Percentiles rank a stretch among this genome's conserved stretches.
These are phyloP conservation scores for Poicephalus gulielmi DNA, from an alignment of 2,113 vertebrate genomes.

Conservation along the genomic window DNA sequence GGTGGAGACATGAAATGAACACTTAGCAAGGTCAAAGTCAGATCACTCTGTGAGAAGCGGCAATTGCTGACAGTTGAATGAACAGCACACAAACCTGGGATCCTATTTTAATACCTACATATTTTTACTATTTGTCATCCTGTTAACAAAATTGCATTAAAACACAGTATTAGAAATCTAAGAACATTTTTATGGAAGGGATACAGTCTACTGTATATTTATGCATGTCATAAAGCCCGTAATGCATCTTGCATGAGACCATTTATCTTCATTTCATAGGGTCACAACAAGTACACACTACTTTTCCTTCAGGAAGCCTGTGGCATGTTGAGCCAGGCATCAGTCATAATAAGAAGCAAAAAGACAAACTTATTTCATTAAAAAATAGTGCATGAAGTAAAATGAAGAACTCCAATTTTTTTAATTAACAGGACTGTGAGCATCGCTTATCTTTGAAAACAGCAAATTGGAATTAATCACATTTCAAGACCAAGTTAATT, in stretches of 20 bases:
- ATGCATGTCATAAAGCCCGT: slow-evolving; percentile 62
- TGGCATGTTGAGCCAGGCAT: slow-evolving; percentile 17
- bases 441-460: slow-evolving; percentile 57
- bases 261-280: slow-evolving; percentile 71
- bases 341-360: slow-evolving; percentile 51
- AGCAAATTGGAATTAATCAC: slow-evolving; percentile 66
- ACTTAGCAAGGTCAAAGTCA: slow-evolving; percentile 58
- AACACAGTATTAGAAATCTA: slow-evolving; percentile 56
- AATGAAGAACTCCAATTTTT: slow-evolving; percentile 43
- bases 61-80: slow-evolving; percentile 46
- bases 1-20: slow-evolving; percentile 40
- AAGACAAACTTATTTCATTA: slow-evolving; percentile 62
- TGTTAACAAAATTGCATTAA: slow-evolving; percentile 67
- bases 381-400: slow-evolving; percentile 50
- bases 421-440: slow-evolving; percentile 61
- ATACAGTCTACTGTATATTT: slow-evolving; percentile 60
- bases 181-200: slow-evolving; percentile 54
- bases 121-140: slow-evolving; percentile 53
- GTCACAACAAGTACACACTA: slow-evolving; percentile 68
- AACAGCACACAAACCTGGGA: slow-evolving; percentile 29
- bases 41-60: slow-evolving; percentile 23
- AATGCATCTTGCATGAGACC: slow-evolving; percentile 67
- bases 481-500: slow-evolving; percentile 63
- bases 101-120: slow-evolving; percentile 46
- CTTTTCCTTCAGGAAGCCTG: slow-evolving; percentile 67